Base-by-base conservation (phyloP, 2,797 vertebrate genomes). In the Spinus pinus region DNA sequence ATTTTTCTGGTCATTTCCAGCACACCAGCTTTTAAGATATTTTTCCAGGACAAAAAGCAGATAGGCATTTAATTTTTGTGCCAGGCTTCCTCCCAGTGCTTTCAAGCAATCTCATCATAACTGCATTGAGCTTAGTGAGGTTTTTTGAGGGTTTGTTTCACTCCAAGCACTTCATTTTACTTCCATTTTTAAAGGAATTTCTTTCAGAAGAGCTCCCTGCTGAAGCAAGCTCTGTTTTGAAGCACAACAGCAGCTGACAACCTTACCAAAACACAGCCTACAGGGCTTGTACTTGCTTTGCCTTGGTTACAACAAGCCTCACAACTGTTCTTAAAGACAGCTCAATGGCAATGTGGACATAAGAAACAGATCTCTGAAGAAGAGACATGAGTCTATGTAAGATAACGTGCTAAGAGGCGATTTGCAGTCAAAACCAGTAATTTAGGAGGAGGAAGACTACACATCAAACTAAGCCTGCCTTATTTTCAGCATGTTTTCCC, bases 21-120 rank as follows among this genome's bases (percentile, higher is more conserved):
- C 50, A 33, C 13, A 42, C 0, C 25, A 75, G 22, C 31, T 73
- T 83, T 67, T 50, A 81, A 66, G 53, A 28, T 31, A 49, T 21
- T 70, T 61, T 41, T 67, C 16, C 12, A 81, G 71, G 39, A 81
- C 69, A 88, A 91, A 93, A 91, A 65, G 24, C 58, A 88, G 47
- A 51, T 7, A 37, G 12, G 37, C 9, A 37, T 84, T 92, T 84
- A 39, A 88, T 81, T 86, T 80, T 66, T 53, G 31, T 44, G 30
- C 79, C 82, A 78, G 60, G 62, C 80, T 94, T 65, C 16, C 31
- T 88, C 80, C 47, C 41, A 57, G 35, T 14, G 28, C 58, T 86
- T 24, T 72, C 64, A 28, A 17, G 66, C 50, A 70, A 61, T 49
- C 35, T 73, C 46, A 79, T 83, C 47, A 61, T 41, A 80, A 86